phyloP scores from a whole-genome alignment of 2,888 invertebrate species.

The Nomada fucata region DNA sequence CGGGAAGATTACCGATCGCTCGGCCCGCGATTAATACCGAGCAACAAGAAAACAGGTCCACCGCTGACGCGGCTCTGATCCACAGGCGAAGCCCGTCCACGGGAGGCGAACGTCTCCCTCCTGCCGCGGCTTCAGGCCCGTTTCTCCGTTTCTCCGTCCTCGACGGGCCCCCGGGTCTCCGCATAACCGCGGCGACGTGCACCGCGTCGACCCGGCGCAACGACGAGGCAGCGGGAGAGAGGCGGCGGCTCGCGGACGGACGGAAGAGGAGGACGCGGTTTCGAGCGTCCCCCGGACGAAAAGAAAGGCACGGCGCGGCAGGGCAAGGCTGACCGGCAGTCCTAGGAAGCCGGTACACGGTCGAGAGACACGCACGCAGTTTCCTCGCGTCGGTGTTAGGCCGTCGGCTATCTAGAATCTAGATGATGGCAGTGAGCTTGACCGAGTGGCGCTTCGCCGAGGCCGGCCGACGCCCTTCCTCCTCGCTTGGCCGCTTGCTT shows the following conservation, averaged over 20 bases:
- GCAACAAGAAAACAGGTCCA: slow-evolving; percentile 30
- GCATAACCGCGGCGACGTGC: slow-evolving; percentile 58
- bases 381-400: slow-evolving; percentile 25
- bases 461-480: slow-evolving; percentile 83
- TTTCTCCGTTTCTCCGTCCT: slow-evolving; percentile 1
- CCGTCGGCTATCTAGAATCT: slow-evolving; percentile 69
- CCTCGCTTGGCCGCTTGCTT: slow-evolving; percentile 66
- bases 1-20: slow-evolving; percentile 40
- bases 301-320: slow-evolving; percentile 43
- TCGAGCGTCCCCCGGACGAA: slow-evolving; percentile 52
- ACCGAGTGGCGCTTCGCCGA: slow-evolving; percentile 83
- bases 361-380: slow-evolving; percentile 10
- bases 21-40: slow-evolving; percentile 55
- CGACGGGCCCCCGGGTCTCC: slow-evolving; percentile 47
- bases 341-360: slow-evolving; percentile 64
- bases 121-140: slow-evolving; percentile 9
- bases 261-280: background rate
- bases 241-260: background rate
- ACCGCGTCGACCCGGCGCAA: background rate
- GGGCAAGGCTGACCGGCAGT: slow-evolving; percentile 74
- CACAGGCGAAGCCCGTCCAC: background rate
- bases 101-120: slow-evolving; percentile 41
- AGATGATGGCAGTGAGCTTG: slow-evolving; percentile 81
- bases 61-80: slow-evolving; percentile 29
- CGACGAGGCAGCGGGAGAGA: background rate